phyloP scores from a whole-genome alignment of 2,888 invertebrate species.

The Toxonevra muliebris region DNA sequence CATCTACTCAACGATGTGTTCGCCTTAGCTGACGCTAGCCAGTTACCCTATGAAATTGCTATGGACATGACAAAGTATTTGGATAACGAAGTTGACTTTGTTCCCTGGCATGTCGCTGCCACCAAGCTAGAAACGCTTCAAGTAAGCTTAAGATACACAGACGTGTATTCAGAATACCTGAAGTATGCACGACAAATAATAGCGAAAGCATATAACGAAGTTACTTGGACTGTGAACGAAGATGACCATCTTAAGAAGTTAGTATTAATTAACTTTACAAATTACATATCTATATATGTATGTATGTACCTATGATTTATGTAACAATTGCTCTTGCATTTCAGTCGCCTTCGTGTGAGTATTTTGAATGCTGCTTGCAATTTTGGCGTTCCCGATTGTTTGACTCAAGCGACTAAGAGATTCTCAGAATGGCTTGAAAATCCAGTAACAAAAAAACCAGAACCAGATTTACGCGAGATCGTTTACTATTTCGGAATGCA shows the following conservation, averaged over 20 bases:
- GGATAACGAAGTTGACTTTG: constrained; percentile 72
- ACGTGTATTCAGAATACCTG: constrained; percentile 68
- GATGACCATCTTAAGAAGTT: constrained; percentile 67
- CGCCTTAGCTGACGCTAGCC: constrained; percentile 77
- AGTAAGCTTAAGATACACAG: constrained; percentile 69
- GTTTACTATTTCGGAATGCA: constrained; percentile 80
- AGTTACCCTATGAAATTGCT: constrained; percentile 74
- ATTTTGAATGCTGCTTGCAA: constrained; percentile 75
- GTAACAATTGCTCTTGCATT: not conserved
- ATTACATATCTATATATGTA: too few relatives aligned
- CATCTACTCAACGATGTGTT: constrained; percentile 86
- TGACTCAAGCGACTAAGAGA: constrained; percentile 68
- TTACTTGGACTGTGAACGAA: constrained; percentile 71
- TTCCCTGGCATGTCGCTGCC: constrained; percentile 81
- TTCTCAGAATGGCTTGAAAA: constrained; percentile 73
- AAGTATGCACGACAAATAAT: constrained; percentile 72
- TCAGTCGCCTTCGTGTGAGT: constrained; percentile 72
- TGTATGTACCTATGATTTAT: not conserved
- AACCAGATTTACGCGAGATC: constrained; percentile 73
- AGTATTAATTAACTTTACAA: too few relatives aligned
- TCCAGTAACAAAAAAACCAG: constrained; percentile 62
- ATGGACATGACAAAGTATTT: constrained; percentile 78
- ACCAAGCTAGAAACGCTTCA: constrained; percentile 68
- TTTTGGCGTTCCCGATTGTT: constrained; percentile 71
- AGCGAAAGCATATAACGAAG: constrained; percentile 69